Evolutionary conservation across 2,888 invertebrate species (phyloP), one percentile per base, ranked within the genome.

Genomic region (Eucera pruinosa): DNA sequence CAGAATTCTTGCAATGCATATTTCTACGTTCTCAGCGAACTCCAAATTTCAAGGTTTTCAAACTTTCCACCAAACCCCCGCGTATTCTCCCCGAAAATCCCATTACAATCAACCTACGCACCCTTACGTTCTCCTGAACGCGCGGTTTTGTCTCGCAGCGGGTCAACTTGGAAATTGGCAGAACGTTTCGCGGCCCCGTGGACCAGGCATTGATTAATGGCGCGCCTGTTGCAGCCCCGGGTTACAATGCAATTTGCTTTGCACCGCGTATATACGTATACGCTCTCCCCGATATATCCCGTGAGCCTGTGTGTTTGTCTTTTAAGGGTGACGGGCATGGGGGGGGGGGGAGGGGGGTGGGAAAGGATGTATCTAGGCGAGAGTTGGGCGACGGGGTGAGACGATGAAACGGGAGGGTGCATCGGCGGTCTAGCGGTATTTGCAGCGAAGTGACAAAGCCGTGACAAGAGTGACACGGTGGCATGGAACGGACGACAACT

Each of bases 181-280:
- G 89, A 88, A 89, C 88, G 88, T 84, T 86, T 84, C 87, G 86
- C 83, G 86, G 81, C 64, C 85, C 62, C 84, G 85, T 91, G 91
- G 90, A 90, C 84, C 87, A 86, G 89, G 89, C 91, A 89, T 92
- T 92, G 92, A 92, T 91, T 92, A 92, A 92, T 92, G 90, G 91
- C 91, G 90, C 91, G 92, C 92, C 92, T 92, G 92, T 92, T 92
- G 92, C 92, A 91, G 92, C 86, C 84, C 83, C 87, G 86, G n/a
- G 89, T 92, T 91, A 92, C 92, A 92, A 92, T 91, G 92, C 91
- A 92, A 91, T 92, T 91, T 90, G 90, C 91, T 90, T 87, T 87
- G 85, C 83, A 80, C 75, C 75, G 77, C 72, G 65, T 52, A 50
- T 25, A n/a, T 23, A 5, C n/a, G 13, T 27, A 20, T 20, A 30